These are phyloP conservation scores for Petrocephalus microphthalmus DNA, from an alignment of 2,113 vertebrate species.

Conservation along the genomic window DNA sequence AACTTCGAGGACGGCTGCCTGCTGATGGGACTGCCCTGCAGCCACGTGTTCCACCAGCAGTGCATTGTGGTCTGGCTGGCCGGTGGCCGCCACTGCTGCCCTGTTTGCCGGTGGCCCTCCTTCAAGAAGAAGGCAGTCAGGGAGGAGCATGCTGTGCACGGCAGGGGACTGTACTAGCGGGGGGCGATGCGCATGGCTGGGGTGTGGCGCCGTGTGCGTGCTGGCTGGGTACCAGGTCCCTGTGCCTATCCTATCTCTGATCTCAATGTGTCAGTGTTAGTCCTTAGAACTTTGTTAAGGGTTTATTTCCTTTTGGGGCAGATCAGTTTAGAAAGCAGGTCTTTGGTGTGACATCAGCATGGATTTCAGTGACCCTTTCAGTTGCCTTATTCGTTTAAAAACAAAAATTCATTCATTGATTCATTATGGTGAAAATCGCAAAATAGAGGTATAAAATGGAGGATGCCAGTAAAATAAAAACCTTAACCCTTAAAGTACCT, in stretches of 20 bases:
- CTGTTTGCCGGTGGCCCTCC: constrained; percentile 90
- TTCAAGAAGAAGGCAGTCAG: constrained; percentile 82
- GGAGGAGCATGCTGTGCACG: constrained; percentile 31
- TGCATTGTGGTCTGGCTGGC: constrained; percentile 90
- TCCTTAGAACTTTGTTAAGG: constrained; percentile 49
- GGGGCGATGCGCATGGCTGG: constrained; percentile 23
- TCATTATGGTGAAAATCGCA: not conserved
- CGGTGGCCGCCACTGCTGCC: constrained; percentile 84
- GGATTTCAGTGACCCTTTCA: constrained; percentile 44
- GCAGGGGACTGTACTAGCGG: not conserved
- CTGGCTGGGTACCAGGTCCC: constrained; percentile 41
- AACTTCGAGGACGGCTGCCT: constrained; percentile 76
- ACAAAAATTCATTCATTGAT: not conserved
- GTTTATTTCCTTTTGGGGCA: constrained; percentile 52
- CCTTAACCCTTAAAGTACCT: not conserved
- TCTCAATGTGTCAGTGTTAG: constrained; percentile 76
- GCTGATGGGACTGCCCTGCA: constrained; percentile 85
- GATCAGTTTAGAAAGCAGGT: constrained; percentile 49
- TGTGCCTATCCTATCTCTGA: constrained; percentile 60
- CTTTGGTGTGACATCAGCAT: constrained; percentile 59
- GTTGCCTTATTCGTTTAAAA: constrained; percentile 58
- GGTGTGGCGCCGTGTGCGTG: constrained; percentile 45
- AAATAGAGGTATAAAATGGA: not conserved
- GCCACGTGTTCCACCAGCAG: constrained; percentile 92
- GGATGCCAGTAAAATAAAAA: not conserved